A percentile compares a stretch with the other conserved stretches of the same genome.
phyloP scores from a whole-genome alignment of 1,140 invertebrate species.

The Cheumatopsyche charites region DNA sequence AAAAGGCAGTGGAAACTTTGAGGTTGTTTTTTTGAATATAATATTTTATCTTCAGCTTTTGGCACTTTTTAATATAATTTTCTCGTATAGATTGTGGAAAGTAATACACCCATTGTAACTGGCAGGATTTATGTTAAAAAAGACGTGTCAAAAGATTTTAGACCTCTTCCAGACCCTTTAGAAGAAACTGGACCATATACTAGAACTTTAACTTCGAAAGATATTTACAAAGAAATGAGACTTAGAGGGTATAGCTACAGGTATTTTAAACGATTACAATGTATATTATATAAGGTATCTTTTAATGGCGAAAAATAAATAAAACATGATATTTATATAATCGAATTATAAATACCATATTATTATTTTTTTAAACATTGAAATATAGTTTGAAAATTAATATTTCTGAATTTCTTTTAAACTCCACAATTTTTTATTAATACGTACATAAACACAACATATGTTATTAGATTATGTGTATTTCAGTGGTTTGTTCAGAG shows the following conservation, averaged over 20 bases:
- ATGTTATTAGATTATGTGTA: too few relatives aligned
- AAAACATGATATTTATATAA: too few relatives aligned
- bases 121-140: conserved; percentile 68
- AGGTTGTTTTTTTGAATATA: conserved; percentile 62
- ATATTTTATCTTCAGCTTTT: conserved; percentile 33
- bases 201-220: conserved; percentile 66
- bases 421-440: too few relatives aligned
- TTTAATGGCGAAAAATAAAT: too few relatives aligned
- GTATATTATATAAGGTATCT: too few relatives aligned
- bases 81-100: conserved; percentile 71
- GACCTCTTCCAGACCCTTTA: conserved; percentile 55
- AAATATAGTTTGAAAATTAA: too few relatives aligned
- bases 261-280: conserved; percentile 49
- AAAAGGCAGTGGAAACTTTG: conserved; percentile 81
- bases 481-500: conserved; percentile 70
- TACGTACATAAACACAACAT: too few relatives aligned
- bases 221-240: conserved; percentile 92
- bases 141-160: conserved; percentile 57
- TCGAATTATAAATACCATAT: too few relatives aligned
- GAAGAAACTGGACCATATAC: conserved; percentile 58
- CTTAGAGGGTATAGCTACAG: conserved; percentile 92
- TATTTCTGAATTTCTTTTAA: too few relatives aligned
- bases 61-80: conserved; percentile 1
- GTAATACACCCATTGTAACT: conserved; percentile 76
- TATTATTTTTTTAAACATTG: too few relatives aligned